A percentile compares a stretch with the other conserved stretches of the same genome.
phyloP scores from a whole-genome alignment of 2,113 vertebrate genomes.

The Laticauda laticaudata region DNA sequence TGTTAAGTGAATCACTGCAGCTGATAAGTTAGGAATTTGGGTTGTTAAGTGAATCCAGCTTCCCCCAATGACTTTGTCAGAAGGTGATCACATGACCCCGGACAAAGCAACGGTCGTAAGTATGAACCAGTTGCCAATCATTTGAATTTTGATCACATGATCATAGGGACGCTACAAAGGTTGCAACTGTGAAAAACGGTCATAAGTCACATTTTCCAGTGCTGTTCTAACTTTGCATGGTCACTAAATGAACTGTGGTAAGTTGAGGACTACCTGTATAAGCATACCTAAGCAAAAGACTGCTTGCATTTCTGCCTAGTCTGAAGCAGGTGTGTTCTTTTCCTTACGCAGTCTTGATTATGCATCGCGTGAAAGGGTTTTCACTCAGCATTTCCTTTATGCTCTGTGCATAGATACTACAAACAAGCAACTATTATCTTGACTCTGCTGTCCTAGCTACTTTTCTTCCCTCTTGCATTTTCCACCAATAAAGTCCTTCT shows the following conservation, averaged over 20 bases:
- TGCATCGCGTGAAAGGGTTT: not conserved
- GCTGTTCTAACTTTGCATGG: not conserved
- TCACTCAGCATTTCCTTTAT: not conserved
- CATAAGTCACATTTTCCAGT: not conserved
- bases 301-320: not conserved
- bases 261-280: not conserved
- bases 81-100: not conserved
- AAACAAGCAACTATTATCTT: not conserved
- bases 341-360: not conserved
- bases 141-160: not conserved
- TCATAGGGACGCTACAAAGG: not conserved
- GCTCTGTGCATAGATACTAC: not conserved
- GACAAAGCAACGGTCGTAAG: not conserved
- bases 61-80: not conserved
- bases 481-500: constrained; percentile 11
- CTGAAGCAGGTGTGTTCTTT: not conserved
- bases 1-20: not conserved
- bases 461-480: constrained; percentile 1
- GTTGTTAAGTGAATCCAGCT: not conserved
- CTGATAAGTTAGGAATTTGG: not conserved
- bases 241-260: not conserved
- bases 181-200: not conserved
- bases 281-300: not conserved
- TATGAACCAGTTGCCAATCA: not conserved
- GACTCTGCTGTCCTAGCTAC: not conserved